Evolutionary conservation across 2,113 vertebrate species (phyloP).

Genomic region (Axis porcinus): DNA sequence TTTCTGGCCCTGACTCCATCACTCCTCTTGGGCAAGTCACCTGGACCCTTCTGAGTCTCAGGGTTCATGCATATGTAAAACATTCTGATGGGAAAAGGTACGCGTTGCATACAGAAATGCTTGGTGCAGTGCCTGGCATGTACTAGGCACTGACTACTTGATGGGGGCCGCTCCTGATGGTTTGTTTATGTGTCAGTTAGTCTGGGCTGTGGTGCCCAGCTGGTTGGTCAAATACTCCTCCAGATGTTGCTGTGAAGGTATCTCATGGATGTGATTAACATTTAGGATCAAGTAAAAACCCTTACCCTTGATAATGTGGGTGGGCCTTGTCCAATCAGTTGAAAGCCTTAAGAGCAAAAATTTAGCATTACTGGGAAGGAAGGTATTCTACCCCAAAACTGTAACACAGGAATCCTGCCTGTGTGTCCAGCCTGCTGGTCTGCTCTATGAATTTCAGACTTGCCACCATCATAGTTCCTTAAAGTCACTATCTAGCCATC

Average conservation of each 20-base stretch:
- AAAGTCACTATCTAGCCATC: not conserved
- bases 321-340: not conserved
- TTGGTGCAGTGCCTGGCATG: fast-evolving
- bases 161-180: fast-evolving
- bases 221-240: not conserved
- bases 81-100: not conserved
- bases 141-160: fast-evolving
- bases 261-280: not conserved
- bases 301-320: not conserved
- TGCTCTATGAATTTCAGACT: not conserved
- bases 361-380: not conserved
- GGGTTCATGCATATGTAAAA: not conserved
- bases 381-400: not conserved
- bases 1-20: not conserved
- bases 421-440: not conserved
- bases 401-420: not conserved
- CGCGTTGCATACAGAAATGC: fast-evolving
- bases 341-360: not conserved
- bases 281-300: not conserved
- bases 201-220: not conserved
- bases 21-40: not conserved
- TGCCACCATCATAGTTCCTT: not conserved
- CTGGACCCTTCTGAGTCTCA: not conserved
- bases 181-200: not conserved
- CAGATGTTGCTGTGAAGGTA: not conserved